phyloP scores from a whole-genome alignment of 2,888 invertebrate species.

The Lepetodrilus schrolli region DNA sequence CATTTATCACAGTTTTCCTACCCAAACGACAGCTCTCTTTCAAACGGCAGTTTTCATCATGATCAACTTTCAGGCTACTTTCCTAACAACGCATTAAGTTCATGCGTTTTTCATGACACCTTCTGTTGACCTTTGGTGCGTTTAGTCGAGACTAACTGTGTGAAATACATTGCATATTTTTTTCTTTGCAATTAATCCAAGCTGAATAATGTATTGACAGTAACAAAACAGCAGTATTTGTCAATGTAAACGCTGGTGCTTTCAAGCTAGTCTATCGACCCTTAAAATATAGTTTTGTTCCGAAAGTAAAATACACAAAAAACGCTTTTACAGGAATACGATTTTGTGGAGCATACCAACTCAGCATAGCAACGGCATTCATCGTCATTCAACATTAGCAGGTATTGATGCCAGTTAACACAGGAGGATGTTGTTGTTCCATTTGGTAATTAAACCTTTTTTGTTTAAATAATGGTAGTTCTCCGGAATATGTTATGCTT shows the following conservation, averaged over 20 bases:
- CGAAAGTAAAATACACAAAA: neutral
- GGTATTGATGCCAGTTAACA: neutral
- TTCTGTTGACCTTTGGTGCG: neutral
- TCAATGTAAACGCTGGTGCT: neutral
- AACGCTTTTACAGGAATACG: neutral
- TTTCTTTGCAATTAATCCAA: constrained; percentile 14
- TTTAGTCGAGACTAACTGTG: neutral
- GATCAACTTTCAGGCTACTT: neutral
- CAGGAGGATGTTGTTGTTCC: neutral
- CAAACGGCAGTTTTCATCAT: neutral
- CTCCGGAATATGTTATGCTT: no score
- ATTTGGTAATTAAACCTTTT: no score
- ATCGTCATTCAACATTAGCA: no score
- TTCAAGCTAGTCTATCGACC: neutral
- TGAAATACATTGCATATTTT: constrained; percentile 2
- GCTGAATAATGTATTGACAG: no score
- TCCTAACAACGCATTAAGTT: neutral
- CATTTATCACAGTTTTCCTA: neutral
- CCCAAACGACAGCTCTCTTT: neutral
- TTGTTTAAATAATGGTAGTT: no score
- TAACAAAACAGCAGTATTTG: no score
- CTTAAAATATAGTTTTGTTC: constrained; percentile 22
- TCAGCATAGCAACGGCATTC: no score
- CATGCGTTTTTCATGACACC: neutral
- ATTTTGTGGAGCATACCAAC: no score